Base-by-base conservation (phyloP, 2,888 invertebrate genomes). In the Eupithecia subfuscata region DNA sequence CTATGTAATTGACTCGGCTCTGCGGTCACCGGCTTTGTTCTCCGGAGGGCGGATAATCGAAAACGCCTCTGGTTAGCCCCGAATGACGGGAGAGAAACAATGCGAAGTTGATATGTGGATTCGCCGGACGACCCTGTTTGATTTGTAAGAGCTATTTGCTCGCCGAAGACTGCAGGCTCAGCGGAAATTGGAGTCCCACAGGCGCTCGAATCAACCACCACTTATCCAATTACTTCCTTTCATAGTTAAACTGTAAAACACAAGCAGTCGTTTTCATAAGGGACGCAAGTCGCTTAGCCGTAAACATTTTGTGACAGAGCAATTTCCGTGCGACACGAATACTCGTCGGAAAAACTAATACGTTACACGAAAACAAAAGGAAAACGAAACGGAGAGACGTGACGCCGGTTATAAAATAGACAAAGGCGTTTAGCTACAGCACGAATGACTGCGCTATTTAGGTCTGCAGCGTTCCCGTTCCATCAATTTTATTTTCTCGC, bases 1-100 rank as follows among this genome's bases (percentile, higher is more conserved):
- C 94, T 95, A 94, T 94, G 95, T 95, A 95, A 95, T 95, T 94
- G 94, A 95, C 95, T 95, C 89, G 93, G 93, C 90, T 92, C 91
- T 93, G 94, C 92, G 94, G 94, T 93, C 91, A 87, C 91, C 89
- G 88, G 92, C 94, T 94, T 94, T 93, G 95, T 93, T 93, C 94
- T 92, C 89, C 86, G 86, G 85, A 90, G 92, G 92, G 92, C 87
- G 91, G 91, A 92, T 94, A 94, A 94, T 94, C 94, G 93, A 94
- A 94, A 94, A 92, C 93, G 94, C 94, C 93, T 92, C 93, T 91
- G 92, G 92, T 94, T 92, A 92, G 91, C 90, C 89, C 89, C 86
- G 88, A 91, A 91, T 88, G 91, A 91, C 90, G 91, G 86, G 92
- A 91, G 90, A 88, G 93, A 93, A 93, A 93, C 93, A 93, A 94